A percentile compares a stretch with the other conserved stretches of the same genome.
Conservation (phyloP, 2,797 vertebrate species). For the Lithobates pipiens region DNA sequence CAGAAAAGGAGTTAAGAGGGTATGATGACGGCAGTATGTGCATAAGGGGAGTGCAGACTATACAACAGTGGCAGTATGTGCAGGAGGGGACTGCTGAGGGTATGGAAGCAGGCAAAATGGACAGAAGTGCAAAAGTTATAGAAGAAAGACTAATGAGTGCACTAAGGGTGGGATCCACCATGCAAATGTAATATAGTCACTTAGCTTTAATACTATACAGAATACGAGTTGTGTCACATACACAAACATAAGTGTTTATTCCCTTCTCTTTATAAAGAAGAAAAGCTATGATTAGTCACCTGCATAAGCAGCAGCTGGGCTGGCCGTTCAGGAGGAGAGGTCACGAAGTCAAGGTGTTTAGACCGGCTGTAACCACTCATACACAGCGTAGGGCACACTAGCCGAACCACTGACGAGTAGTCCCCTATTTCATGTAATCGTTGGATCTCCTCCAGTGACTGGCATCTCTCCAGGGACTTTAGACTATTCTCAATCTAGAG, state of each 20-base stretch:
- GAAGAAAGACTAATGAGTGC: too few species aligned
- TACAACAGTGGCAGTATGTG: too few species aligned
- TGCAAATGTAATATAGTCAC: too few species aligned
- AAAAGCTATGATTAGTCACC: constrained; percentile 72
- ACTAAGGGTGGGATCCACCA: too few species aligned
- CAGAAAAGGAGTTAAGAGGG: too few species aligned
- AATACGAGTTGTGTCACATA: too few species aligned
- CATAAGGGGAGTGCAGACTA: too few species aligned
- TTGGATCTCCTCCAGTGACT: constrained; percentile 97
- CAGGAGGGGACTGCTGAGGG: too few species aligned
- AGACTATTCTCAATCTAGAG: constrained; percentile 93
- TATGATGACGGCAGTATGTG: too few species aligned
- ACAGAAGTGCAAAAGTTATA: too few species aligned
- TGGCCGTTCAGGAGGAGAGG: constrained; percentile 92
- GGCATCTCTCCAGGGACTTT: constrained; percentile 95
- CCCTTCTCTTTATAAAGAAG: not conserved
- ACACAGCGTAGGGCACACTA: constrained; percentile 90
- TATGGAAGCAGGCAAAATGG: too few species aligned
- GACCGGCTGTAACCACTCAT: constrained; percentile 78
- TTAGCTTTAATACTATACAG: too few species aligned
- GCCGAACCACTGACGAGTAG: constrained; percentile 87
- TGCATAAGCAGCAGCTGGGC: constrained; percentile 93
- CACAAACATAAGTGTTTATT: not conserved
- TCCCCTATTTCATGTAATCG: constrained; percentile 91
- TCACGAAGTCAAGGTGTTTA: constrained; percentile 90